phyloP scores from a whole-genome alignment of 2,113 vertebrate genomes.

The Hippocampus abdominalis region DNA sequence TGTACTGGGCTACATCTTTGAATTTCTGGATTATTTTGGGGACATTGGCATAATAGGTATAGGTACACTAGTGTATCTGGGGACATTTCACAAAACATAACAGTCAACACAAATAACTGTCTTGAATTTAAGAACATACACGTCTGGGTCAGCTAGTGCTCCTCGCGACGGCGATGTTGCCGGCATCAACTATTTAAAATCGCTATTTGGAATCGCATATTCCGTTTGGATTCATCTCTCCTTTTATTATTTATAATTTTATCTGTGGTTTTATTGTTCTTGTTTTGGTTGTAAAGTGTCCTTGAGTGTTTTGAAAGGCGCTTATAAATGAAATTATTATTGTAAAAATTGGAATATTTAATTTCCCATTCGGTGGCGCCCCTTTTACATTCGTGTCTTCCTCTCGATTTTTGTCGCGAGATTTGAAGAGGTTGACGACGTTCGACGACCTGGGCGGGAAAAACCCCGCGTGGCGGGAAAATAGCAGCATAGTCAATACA shows the following conservation, averaged over 20 bases:
- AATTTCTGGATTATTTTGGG: not conserved
- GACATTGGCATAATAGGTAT: not conserved
- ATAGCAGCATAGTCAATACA: constrained; percentile 30
- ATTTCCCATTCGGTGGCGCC: too few species aligned
- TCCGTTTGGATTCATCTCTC: too few species aligned
- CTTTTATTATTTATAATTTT: too few species aligned
- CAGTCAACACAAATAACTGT: not conserved
- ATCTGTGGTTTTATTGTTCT: too few species aligned
- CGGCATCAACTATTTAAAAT: too few species aligned
- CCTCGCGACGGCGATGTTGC: too few species aligned
- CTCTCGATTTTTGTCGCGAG: constrained; percentile 40
- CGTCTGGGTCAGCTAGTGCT: too few species aligned
- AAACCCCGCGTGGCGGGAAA: constrained; percentile 59
- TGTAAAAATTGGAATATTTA: too few species aligned
- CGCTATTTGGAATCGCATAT: too few species aligned
- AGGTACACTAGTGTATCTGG: not conserved
- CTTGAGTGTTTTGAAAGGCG: too few species aligned
- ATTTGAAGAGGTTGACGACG: not conserved
- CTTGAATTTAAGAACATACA: not conserved
- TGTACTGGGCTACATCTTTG: not conserved
- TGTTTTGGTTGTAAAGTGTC: too few species aligned
- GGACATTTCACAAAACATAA: not conserved
- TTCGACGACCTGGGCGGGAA: constrained; percentile 69
- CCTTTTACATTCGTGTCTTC: not conserved
- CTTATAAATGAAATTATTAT: too few species aligned